These are phyloP conservation scores for Glossosoma conforme DNA, from an alignment of 1,140 invertebrate genomes.

Conservation along the genomic window DNA sequence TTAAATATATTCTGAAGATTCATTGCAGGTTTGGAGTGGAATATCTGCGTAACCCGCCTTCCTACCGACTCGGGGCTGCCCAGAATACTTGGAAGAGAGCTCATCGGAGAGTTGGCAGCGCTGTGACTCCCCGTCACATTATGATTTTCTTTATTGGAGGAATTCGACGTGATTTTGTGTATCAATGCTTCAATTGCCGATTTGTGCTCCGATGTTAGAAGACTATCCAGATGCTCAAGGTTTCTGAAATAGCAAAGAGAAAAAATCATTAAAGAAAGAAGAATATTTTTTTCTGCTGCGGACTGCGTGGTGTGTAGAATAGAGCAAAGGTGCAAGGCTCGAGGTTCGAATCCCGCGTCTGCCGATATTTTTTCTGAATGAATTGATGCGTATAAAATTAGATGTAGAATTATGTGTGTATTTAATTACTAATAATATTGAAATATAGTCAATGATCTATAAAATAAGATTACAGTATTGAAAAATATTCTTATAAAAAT, in stretches of 20 bases:
- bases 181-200: slow-evolving; percentile 41
- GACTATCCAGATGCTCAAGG: slow-evolving; percentile 18
- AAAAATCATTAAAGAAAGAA: neutral
- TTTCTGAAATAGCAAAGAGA: slow-evolving; percentile 20
- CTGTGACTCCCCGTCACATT: neutral
- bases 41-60: slow-evolving; percentile 44
- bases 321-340: too few species aligned
- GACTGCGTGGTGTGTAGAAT: too few species aligned
- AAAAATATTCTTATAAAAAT: neutral
- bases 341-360: too few species aligned
- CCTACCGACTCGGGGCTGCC: slow-evolving; percentile 42
- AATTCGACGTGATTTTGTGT: slow-evolving; percentile 29
- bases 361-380: too few species aligned
- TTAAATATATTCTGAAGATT: slow-evolving; percentile 49
- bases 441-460: too few species aligned
- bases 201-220: slow-evolving; percentile 34
- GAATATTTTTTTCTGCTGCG: slow-evolving; percentile 1
- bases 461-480: too few species aligned
- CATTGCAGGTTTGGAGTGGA: slow-evolving; percentile 46
- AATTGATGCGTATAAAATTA: too few species aligned
- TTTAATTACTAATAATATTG: too few species aligned
- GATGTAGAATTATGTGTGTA: too few species aligned
- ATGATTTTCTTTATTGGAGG: slow-evolving; percentile 9
- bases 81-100: slow-evolving; percentile 30
- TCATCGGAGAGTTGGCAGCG: slow-evolving; percentile 1